Base-by-base conservation (phyloP, 2,113 vertebrate species). In the Halichoeres trimaculatus region DNA sequence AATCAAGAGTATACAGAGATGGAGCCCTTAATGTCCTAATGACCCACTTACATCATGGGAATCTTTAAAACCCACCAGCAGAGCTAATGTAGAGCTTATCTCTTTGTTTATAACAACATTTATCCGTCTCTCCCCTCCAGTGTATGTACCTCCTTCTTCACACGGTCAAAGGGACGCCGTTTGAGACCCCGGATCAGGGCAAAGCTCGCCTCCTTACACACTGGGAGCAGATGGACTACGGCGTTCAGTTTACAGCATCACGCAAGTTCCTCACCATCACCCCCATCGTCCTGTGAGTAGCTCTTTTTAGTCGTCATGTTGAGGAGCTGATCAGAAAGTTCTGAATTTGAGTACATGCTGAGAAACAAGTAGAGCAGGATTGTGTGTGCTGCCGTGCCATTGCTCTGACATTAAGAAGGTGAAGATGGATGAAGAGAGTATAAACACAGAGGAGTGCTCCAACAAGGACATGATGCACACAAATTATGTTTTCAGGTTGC, bases 141-240 rank as follows among this genome's bases (percentile, higher is more conserved):
- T 96, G 96, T 70, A 99, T 98, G 97, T 99, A 99, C 90, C 96
- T 99, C 75, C 95, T 99, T 55, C 94, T 99, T 4, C 97, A 99
- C 82, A 97, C 96, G 0, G 97, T 99, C 77, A 99, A 99, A 81
- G 97, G 97, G 75, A 99, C 97, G 0, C 97, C 97, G 0, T 99
- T 99, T 0, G 96, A 98, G 94, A 99, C 97, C 0, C 97, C 97
- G 0, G 97, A 99, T 80, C 97, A 99, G 90, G 97, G 97, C 72
- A 98, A 97, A 81, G 97, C 96, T 0, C 94, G 97, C 81, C 91
- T 98, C 80, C 95, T 99, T 0, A 99, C 97, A 0, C 96, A 99
- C 93, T 99, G 97, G 97, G 97, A 99, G 91, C 97, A 99, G 94
- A 98, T 99, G 96, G 97, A 99, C 89, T 98, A 99, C 0, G 97